Evolutionary conservation across 2,888 invertebrate species (phyloP).

Genomic region (Steinernema hermaphroditum): DNA sequence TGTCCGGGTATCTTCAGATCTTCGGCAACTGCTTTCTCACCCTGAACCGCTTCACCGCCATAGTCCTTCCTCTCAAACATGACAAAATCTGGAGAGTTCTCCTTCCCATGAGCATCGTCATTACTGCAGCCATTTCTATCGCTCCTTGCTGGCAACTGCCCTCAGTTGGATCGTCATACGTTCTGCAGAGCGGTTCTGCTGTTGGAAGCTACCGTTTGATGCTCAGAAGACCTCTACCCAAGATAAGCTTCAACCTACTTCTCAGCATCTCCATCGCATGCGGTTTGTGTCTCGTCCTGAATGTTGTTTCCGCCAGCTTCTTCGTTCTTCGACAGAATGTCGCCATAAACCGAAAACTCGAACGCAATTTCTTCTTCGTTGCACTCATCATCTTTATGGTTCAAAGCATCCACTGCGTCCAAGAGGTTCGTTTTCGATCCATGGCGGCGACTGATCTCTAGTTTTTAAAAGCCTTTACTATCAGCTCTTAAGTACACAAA

Average conservation of each 20-base stretch:
- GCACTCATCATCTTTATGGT: not conserved
- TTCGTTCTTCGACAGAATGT: not conserved
- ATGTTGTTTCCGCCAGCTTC: not conserved
- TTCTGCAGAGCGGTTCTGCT: not conserved
- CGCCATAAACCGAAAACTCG: not conserved
- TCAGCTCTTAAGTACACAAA: not conserved
- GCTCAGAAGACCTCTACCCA: not conserved
- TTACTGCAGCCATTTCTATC: not conserved
- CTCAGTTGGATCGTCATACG: not conserved
- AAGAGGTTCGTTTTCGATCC: not conserved
- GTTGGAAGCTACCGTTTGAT: not conserved
- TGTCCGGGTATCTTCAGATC: not conserved
- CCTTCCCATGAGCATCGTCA: not conserved
- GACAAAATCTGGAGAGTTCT: not conserved
- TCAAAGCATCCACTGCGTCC: not conserved
- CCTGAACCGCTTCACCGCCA: constrained; percentile 8
- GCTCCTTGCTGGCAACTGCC: constrained; percentile 4
- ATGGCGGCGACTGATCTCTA: too few species aligned
- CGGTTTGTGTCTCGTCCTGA: not conserved
- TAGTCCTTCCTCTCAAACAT: not conserved
- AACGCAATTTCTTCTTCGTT: not conserved
- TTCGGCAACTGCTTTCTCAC: constrained; percentile 24
- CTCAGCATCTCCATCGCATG: not conserved
- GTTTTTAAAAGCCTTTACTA: too few species aligned
- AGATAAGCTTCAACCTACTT: not conserved